phyloP scores from a whole-genome alignment of 2,888 invertebrate genomes.

The Tortrix viridana region DNA sequence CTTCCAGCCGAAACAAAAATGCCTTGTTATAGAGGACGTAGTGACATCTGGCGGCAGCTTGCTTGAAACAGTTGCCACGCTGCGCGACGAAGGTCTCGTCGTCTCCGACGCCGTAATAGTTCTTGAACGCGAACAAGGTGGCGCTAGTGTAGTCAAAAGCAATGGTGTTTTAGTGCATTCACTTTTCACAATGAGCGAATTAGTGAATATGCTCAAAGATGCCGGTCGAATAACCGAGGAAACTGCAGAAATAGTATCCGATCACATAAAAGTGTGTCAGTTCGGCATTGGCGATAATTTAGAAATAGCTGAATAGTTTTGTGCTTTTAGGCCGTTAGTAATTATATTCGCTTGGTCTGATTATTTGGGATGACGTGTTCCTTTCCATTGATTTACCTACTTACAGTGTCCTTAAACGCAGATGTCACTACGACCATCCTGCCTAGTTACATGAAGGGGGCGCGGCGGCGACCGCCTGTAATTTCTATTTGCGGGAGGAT shows the following conservation, averaged over 20 bases:
- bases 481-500: too few relatives aligned
- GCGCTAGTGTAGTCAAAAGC: constrained; percentile 87
- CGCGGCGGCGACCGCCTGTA: constrained; percentile 6
- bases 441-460: constrained; percentile 15
- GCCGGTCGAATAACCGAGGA: constrained; percentile 85
- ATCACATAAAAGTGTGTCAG: constrained; percentile 72
- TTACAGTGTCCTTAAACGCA: constrained; percentile 6
- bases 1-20: constrained; percentile 86
- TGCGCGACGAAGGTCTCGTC: constrained; percentile 85
- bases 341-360: neutral
- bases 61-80: constrained; percentile 92
- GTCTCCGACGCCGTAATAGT: constrained; percentile 93
- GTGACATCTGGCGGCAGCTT: constrained; percentile 96
- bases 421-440: constrained; percentile 5
- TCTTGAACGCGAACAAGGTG: constrained; percentile 97
- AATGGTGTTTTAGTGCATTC: constrained; percentile 89
- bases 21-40: constrained; percentile 97
- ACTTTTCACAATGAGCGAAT: constrained; percentile 86
- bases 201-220: constrained; percentile 86
- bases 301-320: constrained; percentile 17
- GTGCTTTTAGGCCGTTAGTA: constrained; percentile 4
- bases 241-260: constrained; percentile 67
- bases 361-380: neutral
- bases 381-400: constrained; percentile 18
- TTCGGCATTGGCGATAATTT: constrained; percentile 51